Evolutionary conservation across 1,140 invertebrate genomes (phyloP).

Genomic region (Plutomurus gul): DNA sequence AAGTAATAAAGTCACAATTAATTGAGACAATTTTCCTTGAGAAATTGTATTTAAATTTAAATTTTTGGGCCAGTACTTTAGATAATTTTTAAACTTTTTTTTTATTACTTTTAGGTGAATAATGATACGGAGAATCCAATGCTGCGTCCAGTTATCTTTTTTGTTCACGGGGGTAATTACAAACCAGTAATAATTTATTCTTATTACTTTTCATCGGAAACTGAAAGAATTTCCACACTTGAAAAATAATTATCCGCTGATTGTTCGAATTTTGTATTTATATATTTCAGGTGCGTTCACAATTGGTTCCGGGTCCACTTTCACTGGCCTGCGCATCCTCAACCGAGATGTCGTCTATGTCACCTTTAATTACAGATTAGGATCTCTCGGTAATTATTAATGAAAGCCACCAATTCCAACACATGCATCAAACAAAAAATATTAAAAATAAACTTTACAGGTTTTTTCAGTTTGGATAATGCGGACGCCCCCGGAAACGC

Average conservation of each 20-base stretch:
- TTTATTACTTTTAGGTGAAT: not conserved
- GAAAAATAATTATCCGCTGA: too few relatives aligned
- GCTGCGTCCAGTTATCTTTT: not conserved
- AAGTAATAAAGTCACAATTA: too few relatives aligned
- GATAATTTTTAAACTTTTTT: too few relatives aligned
- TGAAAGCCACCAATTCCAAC: not conserved
- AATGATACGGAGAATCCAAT: not conserved
- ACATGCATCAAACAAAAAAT: not conserved
- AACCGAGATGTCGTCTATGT: slow-evolving; percentile 32
- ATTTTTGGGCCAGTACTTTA: not conserved
- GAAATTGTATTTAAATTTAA: not conserved
- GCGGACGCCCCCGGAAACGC: slow-evolving; percentile 36
- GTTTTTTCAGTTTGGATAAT: slow-evolving; percentile 15
- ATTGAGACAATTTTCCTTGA: too few relatives aligned
- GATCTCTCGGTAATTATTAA: not conserved
- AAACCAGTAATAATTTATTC: not conserved
- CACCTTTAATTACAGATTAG: slow-evolving; percentile 33
- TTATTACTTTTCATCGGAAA: too few relatives aligned
- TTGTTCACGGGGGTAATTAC: not conserved
- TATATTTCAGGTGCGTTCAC: not conserved
- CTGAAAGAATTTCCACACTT: too few relatives aligned
- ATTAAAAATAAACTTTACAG: not conserved
- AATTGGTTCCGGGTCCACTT: not conserved
- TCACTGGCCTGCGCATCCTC: not conserved
- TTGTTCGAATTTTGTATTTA: not conserved